Percentiles rank a stretch among this genome's conserved stretches.
These are phyloP conservation scores for Hiodon alosoides DNA, from an alignment of 2,113 vertebrate genomes.

Conservation along the genomic window DNA sequence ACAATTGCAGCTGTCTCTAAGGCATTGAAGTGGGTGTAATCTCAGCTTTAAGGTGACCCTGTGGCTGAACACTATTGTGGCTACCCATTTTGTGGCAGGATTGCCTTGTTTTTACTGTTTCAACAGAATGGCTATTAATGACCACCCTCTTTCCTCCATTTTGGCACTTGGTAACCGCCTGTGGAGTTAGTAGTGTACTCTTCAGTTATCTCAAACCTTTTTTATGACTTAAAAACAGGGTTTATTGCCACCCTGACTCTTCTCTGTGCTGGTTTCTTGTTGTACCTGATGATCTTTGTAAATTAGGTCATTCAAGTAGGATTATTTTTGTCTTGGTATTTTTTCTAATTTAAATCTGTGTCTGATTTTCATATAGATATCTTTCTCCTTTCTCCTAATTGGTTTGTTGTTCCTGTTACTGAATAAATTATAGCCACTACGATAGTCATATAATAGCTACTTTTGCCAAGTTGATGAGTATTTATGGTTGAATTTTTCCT, in stretches of 20 bases:
- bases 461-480: no score
- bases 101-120: constrained; percentile 67
- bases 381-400: no score
- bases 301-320: not conserved
- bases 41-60: constrained; percentile 81
- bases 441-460: no score
- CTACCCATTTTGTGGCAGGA: constrained; percentile 84
- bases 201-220: constrained; percentile 67
- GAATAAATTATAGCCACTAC: no score
- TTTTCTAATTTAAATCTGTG: no score
- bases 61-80: constrained; percentile 85
- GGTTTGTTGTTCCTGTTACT: no score
- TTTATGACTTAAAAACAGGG: constrained; percentile 84
- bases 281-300: not conserved
- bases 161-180: constrained; percentile 30
- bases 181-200: constrained; percentile 71
- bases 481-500: no score
- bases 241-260: constrained; percentile 7
- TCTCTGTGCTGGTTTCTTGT: not conserved
- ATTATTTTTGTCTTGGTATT: not conserved
- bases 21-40: constrained; percentile 86
- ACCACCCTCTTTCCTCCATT: constrained; percentile 73
- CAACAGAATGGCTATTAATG: constrained; percentile 89
- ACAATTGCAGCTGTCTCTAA: constrained; percentile 50
- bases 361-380: no score